Conservation (phyloP, 2,888 invertebrate genomes). For the Tinea trinotella region DNA sequence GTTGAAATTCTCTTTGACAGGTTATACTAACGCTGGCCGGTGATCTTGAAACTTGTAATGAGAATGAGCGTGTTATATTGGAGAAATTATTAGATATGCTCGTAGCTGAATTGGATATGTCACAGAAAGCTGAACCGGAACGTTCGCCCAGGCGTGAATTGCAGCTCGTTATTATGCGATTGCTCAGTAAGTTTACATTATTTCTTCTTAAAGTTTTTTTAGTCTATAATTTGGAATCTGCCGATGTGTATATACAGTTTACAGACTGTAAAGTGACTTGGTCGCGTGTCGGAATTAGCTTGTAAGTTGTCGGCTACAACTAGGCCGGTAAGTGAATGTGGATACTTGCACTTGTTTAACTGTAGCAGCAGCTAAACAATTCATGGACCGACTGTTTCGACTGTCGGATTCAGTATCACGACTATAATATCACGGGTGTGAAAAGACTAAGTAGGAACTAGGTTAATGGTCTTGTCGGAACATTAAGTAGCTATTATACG, state of each 20-base stretch:
- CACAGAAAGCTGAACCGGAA: conserved; percentile 59
- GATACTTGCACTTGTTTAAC: no score
- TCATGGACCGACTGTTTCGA: no score
- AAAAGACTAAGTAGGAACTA: no score
- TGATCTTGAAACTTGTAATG: conserved; percentile 89
- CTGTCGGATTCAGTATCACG: no score
- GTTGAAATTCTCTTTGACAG: conserved; percentile 51
- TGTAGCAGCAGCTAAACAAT: background rate
- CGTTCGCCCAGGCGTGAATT: conserved; percentile 86
- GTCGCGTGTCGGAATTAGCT: no score
- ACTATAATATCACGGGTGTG: no score
- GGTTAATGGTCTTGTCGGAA: no score
- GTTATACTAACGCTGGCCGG: conserved; percentile 90
- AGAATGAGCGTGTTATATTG: conserved; percentile 83
- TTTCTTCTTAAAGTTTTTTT: background rate
- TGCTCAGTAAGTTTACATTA: conserved; percentile 79
- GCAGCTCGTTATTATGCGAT: conserved; percentile 88
- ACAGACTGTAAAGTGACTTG: no score
- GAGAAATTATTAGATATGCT: conserved; percentile 82
- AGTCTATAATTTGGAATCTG: background rate
- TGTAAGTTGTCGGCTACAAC: no score
- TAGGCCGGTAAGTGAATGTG: no score
- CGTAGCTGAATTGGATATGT: conserved; percentile 79
- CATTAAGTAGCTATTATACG: no score
- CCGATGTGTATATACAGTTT: no score